Base-by-base conservation (phyloP, 2,888 invertebrate species). In the Macaria notata region DNA sequence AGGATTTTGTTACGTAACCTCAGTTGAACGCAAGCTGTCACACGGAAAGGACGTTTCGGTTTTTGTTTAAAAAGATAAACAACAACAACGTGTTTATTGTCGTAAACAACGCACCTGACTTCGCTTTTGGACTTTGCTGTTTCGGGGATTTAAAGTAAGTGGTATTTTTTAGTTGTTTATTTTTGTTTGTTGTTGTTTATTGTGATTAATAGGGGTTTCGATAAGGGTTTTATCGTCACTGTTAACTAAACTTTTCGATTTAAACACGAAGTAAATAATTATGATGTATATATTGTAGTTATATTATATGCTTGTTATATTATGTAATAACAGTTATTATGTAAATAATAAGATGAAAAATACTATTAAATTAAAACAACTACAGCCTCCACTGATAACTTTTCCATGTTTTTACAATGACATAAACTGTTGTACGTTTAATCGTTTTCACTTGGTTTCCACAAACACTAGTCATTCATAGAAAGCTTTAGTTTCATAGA, bases 1-100 rank as follows among this genome's bases (percentile, higher is more conserved):
- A 88, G 88, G 86, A 86, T 77, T 70, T 65, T 77, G 51, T 90
- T 90, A 90, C 89, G 88, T 90, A 90, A 91, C 79, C 66, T 70
- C 84, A 92, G 92, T 92, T 75, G 76, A 72, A 79, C 76, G 73
- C 75, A 71, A 78, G 71, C 77, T 68, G 76, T 73, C 72, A 68
- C 66, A 68, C 69, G 54, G 79, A 72, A 65, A 69, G 81, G 77
- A 84, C 86, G 89, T 79, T 65, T 60, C 57, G 62, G 56, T 58
- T 50, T 59, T 69, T 57, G 54, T 53, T 56, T 70, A 62, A 75
- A 73, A 82, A 83, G 71, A 88, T 88, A 90, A 90, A 90, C 80
- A 89, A 88, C 88, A 90, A 88, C 88, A 89, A 82, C 88, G 82
- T 90, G 84, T 86, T 87, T 86, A 79, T 69, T 70, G 72, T 75